Evolutionary conservation across 92 coral and sea anemone species (phyloP).

Genomic region (Palythoa grandis): DNA sequence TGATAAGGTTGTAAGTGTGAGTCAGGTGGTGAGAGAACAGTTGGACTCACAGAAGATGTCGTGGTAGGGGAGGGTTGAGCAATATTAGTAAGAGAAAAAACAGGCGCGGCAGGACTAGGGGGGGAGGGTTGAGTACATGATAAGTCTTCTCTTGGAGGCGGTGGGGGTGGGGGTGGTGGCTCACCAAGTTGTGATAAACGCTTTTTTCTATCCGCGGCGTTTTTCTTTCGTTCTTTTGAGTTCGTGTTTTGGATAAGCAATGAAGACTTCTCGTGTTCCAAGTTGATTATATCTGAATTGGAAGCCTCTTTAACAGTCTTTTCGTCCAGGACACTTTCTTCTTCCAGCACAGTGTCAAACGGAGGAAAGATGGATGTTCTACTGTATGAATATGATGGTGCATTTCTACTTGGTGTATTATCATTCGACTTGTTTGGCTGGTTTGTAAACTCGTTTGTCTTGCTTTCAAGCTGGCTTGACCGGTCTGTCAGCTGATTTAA

Average conservation of each 20-base stretch:
- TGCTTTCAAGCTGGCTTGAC: neutral
- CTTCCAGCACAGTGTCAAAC: slow-evolving; percentile 21
- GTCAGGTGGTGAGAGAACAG: neutral
- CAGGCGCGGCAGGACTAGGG: slow-evolving; percentile 29
- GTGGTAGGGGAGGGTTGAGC: neutral
- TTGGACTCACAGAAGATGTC: neutral
- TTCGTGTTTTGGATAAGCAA: neutral
- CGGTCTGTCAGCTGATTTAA: neutral
- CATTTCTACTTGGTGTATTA: slow-evolving; percentile 10
- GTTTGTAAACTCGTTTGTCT: slow-evolving; percentile 15
- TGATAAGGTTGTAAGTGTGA: neutral
- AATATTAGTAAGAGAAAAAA: slow-evolving; percentile 8
- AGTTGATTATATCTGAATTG: neutral
- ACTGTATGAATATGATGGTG: slow-evolving; percentile 63
- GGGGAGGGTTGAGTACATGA: neutral
- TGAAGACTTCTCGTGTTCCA: neutral
- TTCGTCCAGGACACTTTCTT: neutral
- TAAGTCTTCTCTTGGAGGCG: slow-evolving; percentile 23
- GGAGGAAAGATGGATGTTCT: slow-evolving; percentile 46
- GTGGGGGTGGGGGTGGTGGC: slow-evolving; percentile 31
- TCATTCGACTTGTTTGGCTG: slow-evolving; percentile 18
- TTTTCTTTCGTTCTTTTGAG: slow-evolving; percentile 32
- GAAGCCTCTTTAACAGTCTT: slow-evolving; percentile 22
- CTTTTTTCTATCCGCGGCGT: slow-evolving; percentile 19
- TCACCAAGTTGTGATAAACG: slow-evolving; percentile 29